phyloP scores from a whole-genome alignment of 1,140 invertebrate species.

The Branchinecta lindahli region DNA sequence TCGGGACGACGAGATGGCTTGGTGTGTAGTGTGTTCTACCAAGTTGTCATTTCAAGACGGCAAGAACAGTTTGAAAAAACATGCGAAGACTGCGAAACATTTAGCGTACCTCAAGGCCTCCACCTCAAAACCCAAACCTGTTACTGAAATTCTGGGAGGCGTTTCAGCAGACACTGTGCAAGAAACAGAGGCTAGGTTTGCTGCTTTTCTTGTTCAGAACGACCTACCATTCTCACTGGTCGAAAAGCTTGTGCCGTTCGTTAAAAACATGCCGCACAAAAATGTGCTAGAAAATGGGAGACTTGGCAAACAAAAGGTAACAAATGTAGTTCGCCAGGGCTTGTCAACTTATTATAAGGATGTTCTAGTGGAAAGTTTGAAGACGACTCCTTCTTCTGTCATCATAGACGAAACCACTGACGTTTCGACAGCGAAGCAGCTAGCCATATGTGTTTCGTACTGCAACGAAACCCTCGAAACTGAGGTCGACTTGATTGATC shows the following conservation, averaged over 20 bases:
- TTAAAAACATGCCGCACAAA: background rate
- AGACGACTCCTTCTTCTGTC: background rate
- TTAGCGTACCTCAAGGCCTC: too few species aligned
- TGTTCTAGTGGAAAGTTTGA: background rate
- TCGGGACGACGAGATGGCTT: too few species aligned
- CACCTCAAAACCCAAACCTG: too few species aligned
- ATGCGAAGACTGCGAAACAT: too few species aligned
- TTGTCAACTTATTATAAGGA: background rate
- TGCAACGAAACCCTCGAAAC: background rate
- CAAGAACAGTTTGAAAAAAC: too few species aligned
- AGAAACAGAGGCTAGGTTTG: background rate
- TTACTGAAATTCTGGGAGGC: too few species aligned
- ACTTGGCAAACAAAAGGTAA: background rate
- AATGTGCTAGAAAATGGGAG: too few species aligned
- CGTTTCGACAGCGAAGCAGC: background rate
- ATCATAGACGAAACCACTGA: too few species aligned
- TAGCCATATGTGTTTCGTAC: background rate
- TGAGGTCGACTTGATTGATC: background rate
- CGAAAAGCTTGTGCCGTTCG: background rate
- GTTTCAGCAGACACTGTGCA: too few species aligned
- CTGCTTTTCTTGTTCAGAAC: conserved; percentile 1
- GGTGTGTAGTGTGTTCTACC: too few species aligned
- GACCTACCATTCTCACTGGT: conserved; percentile 3
- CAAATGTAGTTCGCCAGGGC: background rate
- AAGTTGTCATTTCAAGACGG: too few species aligned